Evolutionary conservation across 2,113 vertebrate species (phyloP), one percentile per base, ranked within the genome.

Genomic region (Chauna torquata): DNA sequence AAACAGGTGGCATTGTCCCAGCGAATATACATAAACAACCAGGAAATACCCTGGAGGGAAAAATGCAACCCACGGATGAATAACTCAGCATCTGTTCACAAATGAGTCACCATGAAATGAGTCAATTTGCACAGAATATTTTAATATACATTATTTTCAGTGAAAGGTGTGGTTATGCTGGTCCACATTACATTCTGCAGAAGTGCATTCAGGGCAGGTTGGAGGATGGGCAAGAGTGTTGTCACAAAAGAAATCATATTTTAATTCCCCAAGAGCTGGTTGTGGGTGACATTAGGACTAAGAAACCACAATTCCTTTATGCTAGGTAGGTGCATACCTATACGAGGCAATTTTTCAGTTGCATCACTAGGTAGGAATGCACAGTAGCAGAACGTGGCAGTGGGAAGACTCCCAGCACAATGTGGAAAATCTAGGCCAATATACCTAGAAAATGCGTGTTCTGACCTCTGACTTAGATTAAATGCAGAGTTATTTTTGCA

Each of bases 251-350:
- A 82, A 80, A 55, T 64, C 4, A 18, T 34, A 30, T 7, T 68
- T 80, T 82, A 20, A 34, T 49, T 8, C 3, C 18, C 25, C 44
- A 57, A 9, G 12, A 6, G 6, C 5, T 80, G 8, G 4, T 30
- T 61, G 16, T 57, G 24, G 20, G 13, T 6, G 4, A 52, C 32
- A 30, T 71, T 71, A 27, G 0, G 0, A 52, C 16, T 54, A n/a
- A 90, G 45, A 92, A 52, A 0, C 19, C 45, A 36, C 27, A 82
- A 69, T 50, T 71, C 20, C 45, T 82, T 76, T 69, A 27, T 16
- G 17, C 7, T 40, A 82, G n/a, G 32, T 57, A 22, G 75, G 74
- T n/a, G 15, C 3, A 32, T 8, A 68, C 28, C 36, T 52, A 1
- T 32, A 68, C 22, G 2, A 76, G 12, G 6, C 7, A 72, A 74